Evolutionary conservation across 2,797 vertebrate genomes (phyloP).

Genomic region (Anomalospiza imberbis): DNA sequence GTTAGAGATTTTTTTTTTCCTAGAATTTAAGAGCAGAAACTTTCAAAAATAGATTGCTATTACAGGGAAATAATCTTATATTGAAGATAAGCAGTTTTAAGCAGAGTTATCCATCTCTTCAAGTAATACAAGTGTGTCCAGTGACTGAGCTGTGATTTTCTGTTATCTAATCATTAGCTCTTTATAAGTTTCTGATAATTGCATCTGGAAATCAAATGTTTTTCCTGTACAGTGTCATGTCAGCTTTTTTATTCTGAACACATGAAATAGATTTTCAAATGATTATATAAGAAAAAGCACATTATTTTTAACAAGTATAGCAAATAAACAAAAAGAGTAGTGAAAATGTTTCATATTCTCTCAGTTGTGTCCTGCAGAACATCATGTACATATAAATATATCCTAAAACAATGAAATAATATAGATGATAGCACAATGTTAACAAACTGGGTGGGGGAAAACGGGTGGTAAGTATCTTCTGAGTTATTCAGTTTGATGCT

Average conservation of each 20-base stretch:
- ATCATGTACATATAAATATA: background rate
- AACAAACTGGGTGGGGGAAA: background rate
- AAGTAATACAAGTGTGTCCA: background rate
- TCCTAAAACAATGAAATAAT: background rate
- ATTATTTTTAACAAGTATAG: background rate
- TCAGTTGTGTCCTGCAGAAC: background rate
- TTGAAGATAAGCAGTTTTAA: background rate
- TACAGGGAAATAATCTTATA: background rate
- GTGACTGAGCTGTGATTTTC: background rate
- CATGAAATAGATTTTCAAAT: background rate
- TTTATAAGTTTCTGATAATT: background rate
- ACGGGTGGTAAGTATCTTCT: background rate
- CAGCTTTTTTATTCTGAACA: background rate
- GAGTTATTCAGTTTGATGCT: background rate
- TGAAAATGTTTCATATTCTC: background rate
- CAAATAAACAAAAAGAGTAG: background rate
- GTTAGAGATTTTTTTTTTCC: background rate
- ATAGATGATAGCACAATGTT: background rate
- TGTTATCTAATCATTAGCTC: background rate
- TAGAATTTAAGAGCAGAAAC: background rate
- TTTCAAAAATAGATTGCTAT: background rate
- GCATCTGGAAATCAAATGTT: background rate
- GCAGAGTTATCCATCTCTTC: background rate
- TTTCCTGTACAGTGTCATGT: background rate
- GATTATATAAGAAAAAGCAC: background rate